Base-by-base conservation (phyloP, 2,888 invertebrate genomes). In the Pimpla rufipes region DNA sequence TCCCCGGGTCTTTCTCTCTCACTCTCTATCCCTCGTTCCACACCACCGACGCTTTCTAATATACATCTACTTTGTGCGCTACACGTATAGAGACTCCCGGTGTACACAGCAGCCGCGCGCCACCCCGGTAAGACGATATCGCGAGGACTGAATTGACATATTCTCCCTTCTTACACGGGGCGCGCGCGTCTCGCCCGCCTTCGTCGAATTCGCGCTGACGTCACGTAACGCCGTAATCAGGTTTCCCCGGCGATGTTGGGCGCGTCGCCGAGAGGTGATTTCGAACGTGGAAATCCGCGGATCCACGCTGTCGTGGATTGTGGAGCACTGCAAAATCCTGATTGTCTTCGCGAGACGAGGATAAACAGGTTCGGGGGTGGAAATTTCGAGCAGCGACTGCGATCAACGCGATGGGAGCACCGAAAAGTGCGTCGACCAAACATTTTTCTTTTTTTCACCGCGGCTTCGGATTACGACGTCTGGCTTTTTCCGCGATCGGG, bases 71-170 rank as follows among this genome's bases (percentile, higher is more conserved):
- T 42, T 21, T 21, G 8, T 23, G 42, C 13, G 18, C 8, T 50
- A 16, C 37, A 16, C 21, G 45, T 57, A 71, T 29, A 42, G 55
- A 42, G 23, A n/a, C 35, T 7, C 42, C 45, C 29, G 2, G 29
- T 5, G 29, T 29, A 47, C 7, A 47, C 47, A 67, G 29, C 23
- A 35, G 45, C 29, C 29, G 29, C 29, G 3, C 29, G 29, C 5
- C 42, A 66, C 66, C 59, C 71, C 35, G 10, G 67, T 73, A 79
- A 76, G 70, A 71, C 70, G 47, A 75, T 79, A 55, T 50, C 13
- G 37, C 18, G 29, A 64, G 50, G 74, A 82, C 74, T 83, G 50
- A 67, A 83, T 79, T 59, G 83, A 79, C 75, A 68, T 67, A 21
- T 40, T 67, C 23, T 29, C 13, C 11, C 18, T 40, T 37, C 29